Evolutionary conservation across 2,113 vertebrate genomes (phyloP), one percentile per base, ranked within the genome.

Genomic region (Alouatta palliata): DNA sequence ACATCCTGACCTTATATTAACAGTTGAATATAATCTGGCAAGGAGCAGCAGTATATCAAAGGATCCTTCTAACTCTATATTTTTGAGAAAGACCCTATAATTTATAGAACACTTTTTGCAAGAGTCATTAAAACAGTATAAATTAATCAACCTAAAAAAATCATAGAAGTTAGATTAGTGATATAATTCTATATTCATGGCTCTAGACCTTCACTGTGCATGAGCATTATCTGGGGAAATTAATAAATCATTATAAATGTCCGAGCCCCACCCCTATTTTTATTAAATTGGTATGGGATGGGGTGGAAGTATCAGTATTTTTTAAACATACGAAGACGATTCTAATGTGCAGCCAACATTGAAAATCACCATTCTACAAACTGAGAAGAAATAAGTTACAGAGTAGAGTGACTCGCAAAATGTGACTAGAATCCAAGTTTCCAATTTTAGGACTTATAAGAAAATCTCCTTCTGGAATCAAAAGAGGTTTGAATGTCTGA

Each of bases 161-260:
- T 75, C 71, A 37, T 43, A 37, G 37, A 90, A 49, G 5, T 92
- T 96, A 98, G 96, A 89, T 97, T 97, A 97, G 84, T 79, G 61
- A 6, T 47, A 80, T 71, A 32, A 83, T 95, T 77, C 30, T 61
- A 40, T 20, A 79, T 37, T 20, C 32, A 17, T 47, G 68, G 21
- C 76, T 94, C n/a, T 94, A 82, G 84, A 73, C 6, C 25, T 87
- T 56, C 37, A 87, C 6, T 70, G 35, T 66, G 3, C 21, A 91
- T 80, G 32, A 95, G 45, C 56, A 83, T 80, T 83, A 94, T 32
- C 8, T n/a, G 35, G 16, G 35, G n/a, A 92, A 90, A 84, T 89
- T 90, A 40, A 68, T 75, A 37, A 76, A 83, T 66, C 61, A 45
- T 71, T 87, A 87, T 8, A 68, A 25, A 95, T 71, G 25, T n/a